Conservation (phyloP, 2,888 invertebrate species). For the Chironomus riparius region DNA sequence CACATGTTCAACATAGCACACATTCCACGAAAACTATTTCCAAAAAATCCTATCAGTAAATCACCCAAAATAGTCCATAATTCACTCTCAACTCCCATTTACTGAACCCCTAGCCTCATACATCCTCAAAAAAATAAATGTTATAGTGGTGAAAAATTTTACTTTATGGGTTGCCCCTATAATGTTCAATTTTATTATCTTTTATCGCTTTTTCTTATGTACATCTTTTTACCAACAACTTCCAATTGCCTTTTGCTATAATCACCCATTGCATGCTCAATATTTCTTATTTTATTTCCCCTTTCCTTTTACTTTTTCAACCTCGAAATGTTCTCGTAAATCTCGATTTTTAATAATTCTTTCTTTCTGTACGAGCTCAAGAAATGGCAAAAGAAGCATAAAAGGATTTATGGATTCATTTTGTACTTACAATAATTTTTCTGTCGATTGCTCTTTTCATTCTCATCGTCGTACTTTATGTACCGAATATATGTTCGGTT, state of each 20-base stretch:
- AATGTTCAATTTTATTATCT: conserved; percentile 18
- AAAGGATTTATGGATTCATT: background rate
- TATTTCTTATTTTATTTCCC: conserved; percentile 8
- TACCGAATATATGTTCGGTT: too few relatives aligned
- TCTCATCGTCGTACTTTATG: background rate
- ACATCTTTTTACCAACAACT: background rate
- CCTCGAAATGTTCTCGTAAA: background rate
- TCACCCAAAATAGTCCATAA: too few relatives aligned
- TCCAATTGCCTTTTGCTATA: background rate
- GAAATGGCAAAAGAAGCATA: background rate
- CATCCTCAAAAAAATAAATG: background rate
- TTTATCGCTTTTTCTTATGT: background rate
- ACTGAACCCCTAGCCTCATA: background rate
- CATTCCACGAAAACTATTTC: too few relatives aligned
- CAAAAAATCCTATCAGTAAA: too few relatives aligned
- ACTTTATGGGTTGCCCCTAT: conserved; percentile 1
- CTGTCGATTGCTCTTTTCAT: background rate
- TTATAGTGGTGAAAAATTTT: background rate
- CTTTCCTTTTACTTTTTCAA: background rate
- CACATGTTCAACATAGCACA: too few relatives aligned
- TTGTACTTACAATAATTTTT: background rate
- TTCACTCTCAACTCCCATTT: too few relatives aligned
- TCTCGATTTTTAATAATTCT: background rate
- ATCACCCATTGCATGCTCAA: conserved; percentile 15
- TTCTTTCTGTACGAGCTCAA: background rate